Evolutionary conservation across 1,140 invertebrate genomes (phyloP), one percentile per base, ranked within the genome.

Genomic region (Aporrectodea caliginosa): DNA sequence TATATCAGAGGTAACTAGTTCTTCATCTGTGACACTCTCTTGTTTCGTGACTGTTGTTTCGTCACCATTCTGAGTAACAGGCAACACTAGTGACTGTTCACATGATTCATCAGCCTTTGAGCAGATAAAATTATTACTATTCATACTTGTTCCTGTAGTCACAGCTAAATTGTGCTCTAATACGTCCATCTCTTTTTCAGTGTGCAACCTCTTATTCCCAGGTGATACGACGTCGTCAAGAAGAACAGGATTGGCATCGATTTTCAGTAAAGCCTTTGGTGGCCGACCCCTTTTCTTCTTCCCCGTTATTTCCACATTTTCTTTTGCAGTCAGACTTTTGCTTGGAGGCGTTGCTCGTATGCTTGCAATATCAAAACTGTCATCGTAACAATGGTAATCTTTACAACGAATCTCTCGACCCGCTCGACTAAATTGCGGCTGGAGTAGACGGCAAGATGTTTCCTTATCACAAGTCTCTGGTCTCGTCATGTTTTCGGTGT

Each of bases 371-470:
- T 58, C 43, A 12, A 58, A 6, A 22, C 6, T 12, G 43, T 58
- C 43, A 22, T 22, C 22, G 22, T 22, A 6, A 22, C 6, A 12
- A 22, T 58, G 6, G 43, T 58, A 58, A 58, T 58, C 43, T 58
- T 22, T 35, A 27, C 35, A 58, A 16, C 58, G 34, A 31, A 77
- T 43, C 30, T 77, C 35, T 22, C 75, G 35, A 6, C 75, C 75
- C 12, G 35, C 27, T 22, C 75, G 35, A 58, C 35, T 77, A 43
- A 68, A 77, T 32, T 68, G 35, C 22, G 75, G 75, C 43, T 43
- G 35, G 16, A 69, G 35, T 2, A 77, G n/a, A 32, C 58, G 29
- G 30, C 75, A 77, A 43, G 31, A 22, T 27, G 58, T 35, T 27
- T 35, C 35, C 6, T 68, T 77, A 27, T 77, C 75, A 27, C n/a